phyloP scores from a whole-genome alignment of 2,888 invertebrate species.

The Oegoconia quadripuncta region DNA sequence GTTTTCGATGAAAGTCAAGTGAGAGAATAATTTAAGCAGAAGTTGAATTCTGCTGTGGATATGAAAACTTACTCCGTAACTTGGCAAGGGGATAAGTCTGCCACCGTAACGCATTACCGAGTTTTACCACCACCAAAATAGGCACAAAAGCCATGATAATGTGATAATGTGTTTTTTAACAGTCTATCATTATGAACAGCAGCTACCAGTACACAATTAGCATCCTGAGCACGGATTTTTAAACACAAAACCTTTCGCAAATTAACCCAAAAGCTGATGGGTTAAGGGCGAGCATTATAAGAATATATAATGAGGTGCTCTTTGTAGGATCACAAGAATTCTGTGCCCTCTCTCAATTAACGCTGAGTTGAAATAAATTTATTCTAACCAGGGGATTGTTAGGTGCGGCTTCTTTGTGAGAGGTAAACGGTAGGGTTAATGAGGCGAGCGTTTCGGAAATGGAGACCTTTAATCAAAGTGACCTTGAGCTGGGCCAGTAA shows the following conservation, averaged over 20 bases:
- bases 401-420: constrained; percentile 21
- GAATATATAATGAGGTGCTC: constrained; percentile 62
- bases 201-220: constrained; percentile 24
- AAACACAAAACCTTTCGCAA: constrained; percentile 46
- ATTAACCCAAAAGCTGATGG: constrained; percentile 53
- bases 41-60: too few species aligned
- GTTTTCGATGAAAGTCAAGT: too few species aligned
- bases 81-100: too few species aligned
- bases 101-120: too few species aligned
- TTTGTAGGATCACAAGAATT: constrained; percentile 43
- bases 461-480: not conserved
- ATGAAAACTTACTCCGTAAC: too few species aligned
- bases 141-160: too few species aligned
- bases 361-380: constrained; percentile 60
- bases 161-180: too few species aligned
- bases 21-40: too few species aligned
- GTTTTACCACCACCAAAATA: too few species aligned
- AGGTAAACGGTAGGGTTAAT: too few species aligned
- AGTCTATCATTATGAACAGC: too few species aligned
- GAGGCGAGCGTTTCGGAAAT: not conserved
- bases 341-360: constrained; percentile 57
- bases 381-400: constrained; percentile 47
- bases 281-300: constrained; percentile 55
- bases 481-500: not conserved
- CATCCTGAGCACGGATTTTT: constrained; percentile 48